These are phyloP conservation scores for Salarias fasciatus DNA, from an alignment of 2,797 vertebrate species.

Conservation along the genomic window DNA sequence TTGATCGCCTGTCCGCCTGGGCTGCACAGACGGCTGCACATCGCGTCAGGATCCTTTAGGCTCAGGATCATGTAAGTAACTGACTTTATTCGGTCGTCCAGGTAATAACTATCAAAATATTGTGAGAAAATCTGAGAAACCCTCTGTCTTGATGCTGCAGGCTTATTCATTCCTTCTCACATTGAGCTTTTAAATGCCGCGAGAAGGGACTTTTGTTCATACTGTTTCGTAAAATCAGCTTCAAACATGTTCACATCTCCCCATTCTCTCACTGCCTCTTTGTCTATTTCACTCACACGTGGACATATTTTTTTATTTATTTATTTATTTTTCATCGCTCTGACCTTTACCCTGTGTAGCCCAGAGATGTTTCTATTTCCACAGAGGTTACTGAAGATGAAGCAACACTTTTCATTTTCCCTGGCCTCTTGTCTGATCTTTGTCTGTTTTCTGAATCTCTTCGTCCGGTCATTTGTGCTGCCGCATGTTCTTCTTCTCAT, in stretches of 20 bases:
- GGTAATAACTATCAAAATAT: constrained; percentile 33
- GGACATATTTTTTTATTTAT: constrained; percentile 11
- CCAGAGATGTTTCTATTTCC: constrained; percentile 37
- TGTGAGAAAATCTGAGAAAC: constrained; percentile 12
- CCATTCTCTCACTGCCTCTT: constrained; percentile 1
- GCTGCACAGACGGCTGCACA: too few relatives aligned
- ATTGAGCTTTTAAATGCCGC: constrained; percentile 29
- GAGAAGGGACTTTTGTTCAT: constrained; percentile 17
- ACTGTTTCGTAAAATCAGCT: constrained; percentile 18
- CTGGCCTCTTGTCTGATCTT: constrained; percentile 29
- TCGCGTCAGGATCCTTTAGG: too few relatives aligned
- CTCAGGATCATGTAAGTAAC: too few relatives aligned
- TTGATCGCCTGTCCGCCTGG: too few relatives aligned
- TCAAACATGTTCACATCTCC: background rate
- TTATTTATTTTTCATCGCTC: constrained; percentile 18
- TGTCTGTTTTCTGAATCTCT: constrained; percentile 39
- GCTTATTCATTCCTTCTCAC: constrained; percentile 22
- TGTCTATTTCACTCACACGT: background rate
- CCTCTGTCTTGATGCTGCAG: constrained; percentile 25
- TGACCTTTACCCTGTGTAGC: constrained; percentile 36
- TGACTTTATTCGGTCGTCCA: constrained; percentile 11
- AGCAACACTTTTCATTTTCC: constrained; percentile 36
- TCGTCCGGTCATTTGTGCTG: constrained; percentile 29
- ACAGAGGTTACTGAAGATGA: constrained; percentile 31
- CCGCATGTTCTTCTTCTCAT: constrained; percentile 19